Conservation (phyloP, 2,888 invertebrate species). For the Crematogaster levior region DNA sequence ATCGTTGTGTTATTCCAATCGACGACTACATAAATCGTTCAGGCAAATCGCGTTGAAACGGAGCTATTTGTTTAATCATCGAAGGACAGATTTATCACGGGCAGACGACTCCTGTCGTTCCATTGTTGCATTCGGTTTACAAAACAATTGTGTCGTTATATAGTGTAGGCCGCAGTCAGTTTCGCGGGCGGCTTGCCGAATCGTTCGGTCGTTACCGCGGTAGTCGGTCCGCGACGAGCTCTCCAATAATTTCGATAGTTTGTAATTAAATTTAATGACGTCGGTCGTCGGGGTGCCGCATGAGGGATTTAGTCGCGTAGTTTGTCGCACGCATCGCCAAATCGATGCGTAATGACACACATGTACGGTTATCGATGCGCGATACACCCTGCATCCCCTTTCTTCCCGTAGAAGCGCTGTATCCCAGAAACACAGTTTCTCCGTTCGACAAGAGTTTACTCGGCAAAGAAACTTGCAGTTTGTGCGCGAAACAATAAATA, state of each 20-base stretch:
- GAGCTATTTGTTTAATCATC: slow-evolving; percentile 47
- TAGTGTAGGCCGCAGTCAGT: background rate
- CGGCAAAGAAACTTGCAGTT: slow-evolving; percentile 29
- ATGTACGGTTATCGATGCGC: background rate
- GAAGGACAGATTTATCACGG: slow-evolving; percentile 50
- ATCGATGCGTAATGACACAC: slow-evolving; percentile 10
- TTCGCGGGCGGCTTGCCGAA: slow-evolving; percentile 36
- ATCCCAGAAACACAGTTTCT: background rate
- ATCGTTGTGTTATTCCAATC: slow-evolving; percentile 3
- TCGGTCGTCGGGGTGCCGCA: slow-evolving; percentile 59
- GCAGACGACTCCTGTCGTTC: slow-evolving; percentile 30
- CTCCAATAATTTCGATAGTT: slow-evolving; percentile 76
- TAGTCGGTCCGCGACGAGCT: slow-evolving; percentile 48
- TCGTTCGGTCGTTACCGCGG: slow-evolving; percentile 39
- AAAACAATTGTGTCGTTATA: slow-evolving; percentile 30
- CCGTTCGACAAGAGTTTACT: background rate
- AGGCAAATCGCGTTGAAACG: slow-evolving; percentile 2
- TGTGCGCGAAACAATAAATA: slow-evolving; percentile 34
- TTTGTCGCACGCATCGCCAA: slow-evolving; percentile 38
- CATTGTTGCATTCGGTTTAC: slow-evolving; percentile 36
- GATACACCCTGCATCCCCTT: background rate
- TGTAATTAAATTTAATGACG: slow-evolving; percentile 77
- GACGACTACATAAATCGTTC: slow-evolving; percentile 18
- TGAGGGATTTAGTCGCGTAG: slow-evolving; percentile 38
- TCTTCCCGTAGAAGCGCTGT: background rate